Percentiles rank a stretch among this genome's conserved stretches.
Conservation (phyloP, 2,113 vertebrate genomes). For the Xyliphius kryptos region DNA sequence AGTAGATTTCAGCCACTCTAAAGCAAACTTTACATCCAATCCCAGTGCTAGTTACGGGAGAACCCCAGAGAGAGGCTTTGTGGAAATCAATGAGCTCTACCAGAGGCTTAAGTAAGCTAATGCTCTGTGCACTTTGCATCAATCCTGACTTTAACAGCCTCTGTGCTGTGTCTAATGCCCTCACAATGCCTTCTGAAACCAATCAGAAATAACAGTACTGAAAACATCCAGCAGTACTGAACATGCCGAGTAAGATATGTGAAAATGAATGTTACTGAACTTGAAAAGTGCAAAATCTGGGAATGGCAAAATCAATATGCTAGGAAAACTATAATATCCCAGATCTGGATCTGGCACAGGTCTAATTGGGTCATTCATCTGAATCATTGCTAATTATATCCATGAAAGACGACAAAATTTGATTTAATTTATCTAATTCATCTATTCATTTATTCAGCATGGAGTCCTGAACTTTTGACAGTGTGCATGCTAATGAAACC, state of each 20-base stretch:
- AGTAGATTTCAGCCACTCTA: slow-evolving; percentile 3
- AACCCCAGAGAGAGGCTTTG: slow-evolving; percentile 6
- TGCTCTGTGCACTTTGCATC: slow-evolving; percentile 15
- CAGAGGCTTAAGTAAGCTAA: slow-evolving; percentile 19
- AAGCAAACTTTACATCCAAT: slow-evolving; percentile 27
- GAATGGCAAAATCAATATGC: not conserved
- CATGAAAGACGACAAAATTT: slow-evolving; percentile 30
- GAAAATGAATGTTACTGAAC: slow-evolving; percentile 8
- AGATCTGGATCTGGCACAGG: slow-evolving; percentile 8
- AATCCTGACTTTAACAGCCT: slow-evolving; percentile 23
- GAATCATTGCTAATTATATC: slow-evolving; percentile 39
- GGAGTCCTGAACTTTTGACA: slow-evolving; percentile 34
- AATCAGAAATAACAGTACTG: slow-evolving; percentile 9
- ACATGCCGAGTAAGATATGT: too few relatives aligned
- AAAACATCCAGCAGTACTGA: too few relatives aligned
- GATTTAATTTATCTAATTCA: too few relatives aligned
- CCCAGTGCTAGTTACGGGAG: slow-evolving; percentile 6
- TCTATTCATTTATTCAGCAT: slow-evolving; percentile 35
- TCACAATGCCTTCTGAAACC: slow-evolving; percentile 28
- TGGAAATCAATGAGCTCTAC: slow-evolving; percentile 25
- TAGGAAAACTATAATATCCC: too few relatives aligned
- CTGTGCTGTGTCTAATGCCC: slow-evolving; percentile 36
- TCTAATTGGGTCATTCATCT: slow-evolving; percentile 38
- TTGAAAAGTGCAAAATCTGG: slow-evolving; percentile 1
- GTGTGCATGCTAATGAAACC: slow-evolving; percentile 29